Conservation (phyloP, 35 echinoderm and acorn worm genomes). For the Eucidaris tribuloides region DNA sequence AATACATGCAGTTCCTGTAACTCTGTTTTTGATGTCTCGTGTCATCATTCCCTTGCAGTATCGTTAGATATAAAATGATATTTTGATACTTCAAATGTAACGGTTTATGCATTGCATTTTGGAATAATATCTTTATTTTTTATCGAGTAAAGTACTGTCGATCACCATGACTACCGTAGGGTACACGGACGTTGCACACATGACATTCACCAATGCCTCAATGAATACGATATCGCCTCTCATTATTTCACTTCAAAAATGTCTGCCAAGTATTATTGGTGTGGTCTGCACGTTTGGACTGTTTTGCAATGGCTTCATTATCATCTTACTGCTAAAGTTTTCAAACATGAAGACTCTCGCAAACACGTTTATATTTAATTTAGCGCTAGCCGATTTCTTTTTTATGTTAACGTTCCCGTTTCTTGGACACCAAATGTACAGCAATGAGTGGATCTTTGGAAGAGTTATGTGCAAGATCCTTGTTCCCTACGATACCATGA, state of each 20-base stretch:
- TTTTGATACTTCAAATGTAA: too few relatives aligned
- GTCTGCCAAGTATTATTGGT: conserved; percentile 4
- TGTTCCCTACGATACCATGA: conserved; percentile 83
- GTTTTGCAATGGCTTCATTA: conserved; percentile 80
- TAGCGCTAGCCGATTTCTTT: conserved; percentile 80
- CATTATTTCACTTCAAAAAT: not conserved
- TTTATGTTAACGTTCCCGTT: conserved; percentile 89
- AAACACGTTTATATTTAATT: conserved; percentile 84
- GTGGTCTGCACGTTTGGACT: conserved; percentile 63
- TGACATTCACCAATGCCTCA: not conserved
- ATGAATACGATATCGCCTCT: not conserved
- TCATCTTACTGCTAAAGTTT: conserved; percentile 56
- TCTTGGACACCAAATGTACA: conserved; percentile 63
- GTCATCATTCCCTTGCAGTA: too few relatives aligned
- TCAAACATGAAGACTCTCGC: conserved; percentile 84
- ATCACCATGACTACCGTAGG: conserved; percentile 16
- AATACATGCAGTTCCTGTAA: too few relatives aligned
- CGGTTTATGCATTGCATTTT: too few relatives aligned
- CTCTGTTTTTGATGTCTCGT: too few relatives aligned
- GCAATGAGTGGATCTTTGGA: conserved; percentile 74
- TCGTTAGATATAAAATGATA: too few relatives aligned
- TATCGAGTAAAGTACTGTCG: too few relatives aligned
- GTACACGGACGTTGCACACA: not conserved
- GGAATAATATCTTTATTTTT: too few relatives aligned
- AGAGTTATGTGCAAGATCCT: conserved; percentile 63